phyloP scores from a whole-genome alignment of 2,888 invertebrate genomes.

The Pseudococcus longispinus region DNA sequence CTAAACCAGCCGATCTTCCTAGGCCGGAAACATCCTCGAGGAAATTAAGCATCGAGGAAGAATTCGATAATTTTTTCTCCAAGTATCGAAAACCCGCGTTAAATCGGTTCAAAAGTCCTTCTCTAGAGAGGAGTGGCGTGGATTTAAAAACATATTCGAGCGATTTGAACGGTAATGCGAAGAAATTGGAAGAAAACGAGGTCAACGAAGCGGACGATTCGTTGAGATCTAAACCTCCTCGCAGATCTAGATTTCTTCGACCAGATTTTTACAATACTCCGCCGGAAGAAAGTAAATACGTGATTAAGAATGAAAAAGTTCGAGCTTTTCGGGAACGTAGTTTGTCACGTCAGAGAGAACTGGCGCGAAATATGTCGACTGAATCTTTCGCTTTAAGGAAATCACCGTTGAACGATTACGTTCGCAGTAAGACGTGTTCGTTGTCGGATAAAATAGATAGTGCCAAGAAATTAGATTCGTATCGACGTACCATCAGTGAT shows the following conservation, averaged over 20 bases:
- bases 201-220: background rate
- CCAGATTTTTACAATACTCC: conserved; percentile 80
- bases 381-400: background rate
- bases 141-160: background rate
- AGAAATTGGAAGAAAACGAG: background rate
- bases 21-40: background rate
- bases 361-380: conserved; percentile 40
- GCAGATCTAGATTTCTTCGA: conserved; percentile 76
- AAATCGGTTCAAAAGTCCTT: conserved; percentile 16
- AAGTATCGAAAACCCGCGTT: conserved; percentile 2
- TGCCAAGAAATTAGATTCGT: background rate
- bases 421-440: conserved; percentile 46
- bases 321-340: conserved; percentile 47
- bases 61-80: conserved; percentile 49
- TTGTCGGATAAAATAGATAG: conserved; percentile 12
- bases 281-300: conserved; percentile 72
- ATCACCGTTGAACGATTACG: background rate
- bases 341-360: conserved; percentile 50
- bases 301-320: conserved; percentile 63
- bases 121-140: background rate
- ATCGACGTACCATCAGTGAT: conserved; percentile 34
- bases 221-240: conserved; percentile 59
- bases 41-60: conserved; percentile 42
- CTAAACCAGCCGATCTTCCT: background rate
- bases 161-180: background rate